Conservation (phyloP, 2,888 invertebrate genomes). For the Biston stratarius region DNA sequence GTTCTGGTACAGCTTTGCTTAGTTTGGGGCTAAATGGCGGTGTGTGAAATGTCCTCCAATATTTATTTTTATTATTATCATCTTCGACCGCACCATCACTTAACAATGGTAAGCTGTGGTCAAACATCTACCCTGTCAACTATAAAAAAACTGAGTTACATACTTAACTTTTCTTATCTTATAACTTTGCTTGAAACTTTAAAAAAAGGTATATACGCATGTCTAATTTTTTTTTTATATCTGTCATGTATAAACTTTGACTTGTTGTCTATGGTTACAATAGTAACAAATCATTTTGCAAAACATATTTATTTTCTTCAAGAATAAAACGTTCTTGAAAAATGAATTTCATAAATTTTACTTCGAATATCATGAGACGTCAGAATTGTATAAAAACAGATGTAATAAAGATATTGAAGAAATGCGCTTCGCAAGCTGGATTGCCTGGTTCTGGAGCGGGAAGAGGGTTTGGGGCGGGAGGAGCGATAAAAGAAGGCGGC, state of each 20-base stretch:
- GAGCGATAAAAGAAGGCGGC: slow-evolving; percentile 14
- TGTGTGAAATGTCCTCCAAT: too few species aligned
- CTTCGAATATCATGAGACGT: background rate
- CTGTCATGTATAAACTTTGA: background rate
- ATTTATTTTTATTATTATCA: too few species aligned
- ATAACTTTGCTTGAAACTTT: too few species aligned
- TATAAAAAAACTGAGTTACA: too few species aligned
- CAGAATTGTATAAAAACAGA: background rate
- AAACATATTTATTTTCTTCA: background rate
- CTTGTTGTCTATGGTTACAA: background rate
- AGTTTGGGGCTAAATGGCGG: too few species aligned
- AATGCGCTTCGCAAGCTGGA: background rate
- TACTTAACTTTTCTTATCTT: too few species aligned
- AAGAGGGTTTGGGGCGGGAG: slow-evolving; percentile 15
- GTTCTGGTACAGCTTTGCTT: too few species aligned
- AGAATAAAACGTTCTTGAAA: background rate
- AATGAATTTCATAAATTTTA: slow-evolving; percentile 9
- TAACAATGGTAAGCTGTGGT: too few species aligned
- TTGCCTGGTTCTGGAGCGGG: slow-evolving; percentile 10
- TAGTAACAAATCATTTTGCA: background rate
- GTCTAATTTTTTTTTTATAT: background rate
- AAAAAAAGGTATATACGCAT: too few species aligned
- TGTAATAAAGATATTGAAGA: background rate
- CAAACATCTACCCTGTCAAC: too few species aligned
- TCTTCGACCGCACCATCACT: too few species aligned